Evolutionary conservation across 2,113 vertebrate genomes (phyloP).

Genomic region (Cavia aperea): DNA sequence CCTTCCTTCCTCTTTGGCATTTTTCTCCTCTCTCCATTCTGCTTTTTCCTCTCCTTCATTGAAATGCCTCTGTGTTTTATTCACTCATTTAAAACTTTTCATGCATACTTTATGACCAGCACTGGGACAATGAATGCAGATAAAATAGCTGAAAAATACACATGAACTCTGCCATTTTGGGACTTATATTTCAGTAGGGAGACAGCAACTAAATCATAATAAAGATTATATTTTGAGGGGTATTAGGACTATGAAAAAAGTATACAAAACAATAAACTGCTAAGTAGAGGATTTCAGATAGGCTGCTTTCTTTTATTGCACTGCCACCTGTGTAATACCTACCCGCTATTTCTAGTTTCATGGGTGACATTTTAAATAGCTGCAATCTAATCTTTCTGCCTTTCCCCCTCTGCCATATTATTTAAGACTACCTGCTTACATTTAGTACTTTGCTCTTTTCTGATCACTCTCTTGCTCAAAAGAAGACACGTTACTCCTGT

Average conservation of each 20-base stretch:
- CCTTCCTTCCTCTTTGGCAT: background rate
- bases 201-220: background rate
- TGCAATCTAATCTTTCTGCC: background rate
- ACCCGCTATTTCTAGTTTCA: background rate
- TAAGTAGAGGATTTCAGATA: background rate
- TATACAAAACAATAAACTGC: background rate
- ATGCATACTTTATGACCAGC: too few species aligned
- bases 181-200: background rate
- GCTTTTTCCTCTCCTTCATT: background rate
- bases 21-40: background rate
- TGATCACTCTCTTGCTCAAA: background rate
- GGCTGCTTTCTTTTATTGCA: background rate
- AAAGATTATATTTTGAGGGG: background rate
- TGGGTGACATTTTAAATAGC: slow-evolving; percentile 20
- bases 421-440: slow-evolving; percentile 23
- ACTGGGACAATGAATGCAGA: background rate
- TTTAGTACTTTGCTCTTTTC: slow-evolving; percentile 2
- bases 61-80: background rate
- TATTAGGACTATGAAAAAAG: slow-evolving; percentile 3
- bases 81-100: background rate
- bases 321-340: background rate
- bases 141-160: background rate
- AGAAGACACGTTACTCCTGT: background rate
- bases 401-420: background rate
- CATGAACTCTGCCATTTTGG: background rate